Evolutionary conservation across 2,797 vertebrate genomes (phyloP), one percentile per base, ranked within the genome.

Genomic region (Pelodytes ibericus): DNA sequence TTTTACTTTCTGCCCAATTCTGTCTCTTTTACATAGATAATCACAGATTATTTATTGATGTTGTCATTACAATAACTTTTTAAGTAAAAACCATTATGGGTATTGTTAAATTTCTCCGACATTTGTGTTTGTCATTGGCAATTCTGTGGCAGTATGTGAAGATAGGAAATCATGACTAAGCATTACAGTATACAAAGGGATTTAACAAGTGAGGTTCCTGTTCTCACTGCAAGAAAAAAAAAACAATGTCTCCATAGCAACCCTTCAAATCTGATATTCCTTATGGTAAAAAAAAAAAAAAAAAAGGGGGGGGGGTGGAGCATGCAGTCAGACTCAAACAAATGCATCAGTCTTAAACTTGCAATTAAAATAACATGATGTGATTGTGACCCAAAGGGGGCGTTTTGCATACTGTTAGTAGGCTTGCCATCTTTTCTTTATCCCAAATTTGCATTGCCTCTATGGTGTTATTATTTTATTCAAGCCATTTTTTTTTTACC

Each of bases 111-210:
- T 5, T 30, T 60, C 18, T 33, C 3, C 56, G 5, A 25, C 24
- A 58, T 58, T 58, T 58, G 2, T 24, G 25, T 58, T 58, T 25
- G 56, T 58, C 16, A 30, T 15, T 7, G 10, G 27, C 58, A 60
- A 31, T 60, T 60, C n/a, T 31, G 27, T 60, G 58, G 58, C 58
- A 60, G 13, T 60, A 60, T 60, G n/a, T 15, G 15, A n/a, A 18
- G 16, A 60, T 60, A 31, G 16, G 27, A 31, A 60, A 30, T 29
- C 58, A 60, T 31, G 27, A 31, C 58, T 60, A 31, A 60, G 26
- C 58, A 60, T 31, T 31, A 60, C 26, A 60, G 27, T 31, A 18
- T 30, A 31, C 20, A 30, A 60, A 60, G 15, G 57, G 58, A 60
- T 60, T 60, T 60, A 25, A 27, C 26, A 30, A 31, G 27, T 30